Evolutionary conservation across 2,888 invertebrate genomes (phyloP), one percentile per base, ranked within the genome.

Genomic region (Clepsis dumicolana): DNA sequence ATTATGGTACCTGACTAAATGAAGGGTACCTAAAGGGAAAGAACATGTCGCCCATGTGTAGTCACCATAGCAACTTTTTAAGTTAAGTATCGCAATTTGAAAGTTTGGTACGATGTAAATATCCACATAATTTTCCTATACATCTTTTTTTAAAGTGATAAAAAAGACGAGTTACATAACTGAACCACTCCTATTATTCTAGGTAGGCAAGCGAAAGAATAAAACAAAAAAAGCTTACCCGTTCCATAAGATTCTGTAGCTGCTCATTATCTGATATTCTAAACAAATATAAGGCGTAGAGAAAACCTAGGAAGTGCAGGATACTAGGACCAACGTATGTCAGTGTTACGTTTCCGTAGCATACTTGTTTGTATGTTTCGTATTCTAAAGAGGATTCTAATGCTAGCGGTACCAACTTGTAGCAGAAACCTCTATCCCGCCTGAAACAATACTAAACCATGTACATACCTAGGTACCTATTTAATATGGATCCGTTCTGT

Each of bases 201-300:
- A 12, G 12, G 7, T 35, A 35, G 2, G 12, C 12, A 0, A 35
- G 12, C 27, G 10, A 60, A 21, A 16, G 21, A 44, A 7, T 4
- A n/a, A 41, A 52, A 12, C 32, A 25, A 32, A 52, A 35, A 18
- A 54, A 32, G 81, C 91, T 90, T 80, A 96, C 97, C 77, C 97
- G 94, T 86, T 97, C 97, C 95, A 97, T 97, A 60, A 97, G 91
- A 89, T 96, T 96, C 77, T 97, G 97, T 62, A 97, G 85, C 78
- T 97, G 97, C 82, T 97, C 97, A 81, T 97, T 97, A 83, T 97
- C 97, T 35, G 96, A 95, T 73, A 96, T 94, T 77, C 97, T 94
- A 83, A 97, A 96, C 61, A 97, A 91, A 79, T 96, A 95, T 64
- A 97, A 91, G 0, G 97, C 96, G 73, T 97, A 96, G 16, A 96